Evolutionary conservation across 2,888 invertebrate species (phyloP), one percentile per base, ranked within the genome.

Genomic region (Gortyna flavago): DNA sequence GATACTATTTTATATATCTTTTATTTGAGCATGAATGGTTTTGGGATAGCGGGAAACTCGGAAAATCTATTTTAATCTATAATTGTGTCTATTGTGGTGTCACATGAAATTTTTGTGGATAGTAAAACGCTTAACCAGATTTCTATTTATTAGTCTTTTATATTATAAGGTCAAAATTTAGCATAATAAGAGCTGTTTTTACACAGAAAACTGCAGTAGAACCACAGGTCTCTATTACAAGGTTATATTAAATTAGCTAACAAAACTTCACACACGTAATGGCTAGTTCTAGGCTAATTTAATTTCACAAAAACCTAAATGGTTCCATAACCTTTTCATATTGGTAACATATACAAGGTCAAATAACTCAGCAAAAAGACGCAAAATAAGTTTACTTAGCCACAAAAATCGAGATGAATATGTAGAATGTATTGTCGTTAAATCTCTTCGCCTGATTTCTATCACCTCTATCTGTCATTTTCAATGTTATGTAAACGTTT

Each of bases 391-490:
- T 78, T 29, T 21, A 29, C 18, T 29, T 57, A 48, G 11, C 41
- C 59, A 74, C 65, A 66, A 81, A 81, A 74, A 66, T 29, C n/a
- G 2, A 38, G 21, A 59, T 72, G 0, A 48, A 57, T 21, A 32
- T 32, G 1, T 54, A 9, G 3, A 51, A 65, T 75, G n/a, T 81
- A 5, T 18, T 75, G 66, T 48, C 18, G 16, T 82, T 35, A 13
- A 32, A 81, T 32, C 29, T 81, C 79, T 79, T 79, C 75, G 41
- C 32, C 65, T 41, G 41, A 29, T 57, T 57, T 54, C n/a, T 54
- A 25, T 8, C 8, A 51, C 18, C 4, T 25, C 6, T 29, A n/a
- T 64, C 0, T 32, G 9, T 38, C 9, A 32, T 66, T 32, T 4
- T 13, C 11, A 32, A 48, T 16, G 16, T 51, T 38, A 51, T 41